A percentile compares a stretch with the other conserved stretches of the same genome.
phyloP scores from a whole-genome alignment of 2,888 invertebrate species.

The Bimastos eiseni region DNA sequence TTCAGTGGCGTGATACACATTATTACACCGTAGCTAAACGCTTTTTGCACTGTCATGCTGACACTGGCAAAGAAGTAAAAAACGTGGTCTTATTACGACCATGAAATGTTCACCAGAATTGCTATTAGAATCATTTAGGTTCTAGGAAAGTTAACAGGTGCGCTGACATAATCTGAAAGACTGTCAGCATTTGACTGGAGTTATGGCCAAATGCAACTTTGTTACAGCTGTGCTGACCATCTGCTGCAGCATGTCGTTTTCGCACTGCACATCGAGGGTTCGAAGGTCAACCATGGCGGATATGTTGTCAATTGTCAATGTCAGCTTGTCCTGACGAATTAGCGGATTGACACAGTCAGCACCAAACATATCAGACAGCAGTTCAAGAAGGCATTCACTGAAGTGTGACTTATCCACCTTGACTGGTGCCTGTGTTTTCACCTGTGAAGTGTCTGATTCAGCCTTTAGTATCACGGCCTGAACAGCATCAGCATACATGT shows the following conservation, averaged over 20 bases:
- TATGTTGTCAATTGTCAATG: constrained; percentile 82
- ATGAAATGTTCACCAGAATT: background rate
- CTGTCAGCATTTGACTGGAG: constrained; percentile 50
- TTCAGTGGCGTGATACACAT: background rate
- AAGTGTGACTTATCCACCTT: constrained; percentile 89
- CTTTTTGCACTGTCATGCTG: background rate
- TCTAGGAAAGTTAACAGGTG: background rate
- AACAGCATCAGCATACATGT: constrained; percentile 97
- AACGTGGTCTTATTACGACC: background rate
- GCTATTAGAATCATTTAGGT: background rate
- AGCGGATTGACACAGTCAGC: constrained; percentile 89
- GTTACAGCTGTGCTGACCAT: constrained; percentile 82
- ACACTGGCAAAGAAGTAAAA: background rate
- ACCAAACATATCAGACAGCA: constrained; percentile 92
- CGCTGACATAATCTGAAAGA: constrained; percentile 9
- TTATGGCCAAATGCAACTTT: constrained; percentile 80
- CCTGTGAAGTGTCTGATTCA: constrained; percentile 39
- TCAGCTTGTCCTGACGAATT: constrained; percentile 84
- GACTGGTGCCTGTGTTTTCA: constrained; percentile 60
- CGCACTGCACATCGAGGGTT: constrained; percentile 68
- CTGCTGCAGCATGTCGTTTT: constrained; percentile 66
- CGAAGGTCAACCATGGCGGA: constrained; percentile 82
- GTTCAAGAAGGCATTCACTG: constrained; percentile 84
- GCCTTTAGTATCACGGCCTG: constrained; percentile 44
- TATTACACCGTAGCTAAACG: background rate